A percentile compares a stretch with the other conserved stretches of the same genome.
phyloP scores from a whole-genome alignment of 2,797 vertebrate species.

The Linurgus olivaceus region DNA sequence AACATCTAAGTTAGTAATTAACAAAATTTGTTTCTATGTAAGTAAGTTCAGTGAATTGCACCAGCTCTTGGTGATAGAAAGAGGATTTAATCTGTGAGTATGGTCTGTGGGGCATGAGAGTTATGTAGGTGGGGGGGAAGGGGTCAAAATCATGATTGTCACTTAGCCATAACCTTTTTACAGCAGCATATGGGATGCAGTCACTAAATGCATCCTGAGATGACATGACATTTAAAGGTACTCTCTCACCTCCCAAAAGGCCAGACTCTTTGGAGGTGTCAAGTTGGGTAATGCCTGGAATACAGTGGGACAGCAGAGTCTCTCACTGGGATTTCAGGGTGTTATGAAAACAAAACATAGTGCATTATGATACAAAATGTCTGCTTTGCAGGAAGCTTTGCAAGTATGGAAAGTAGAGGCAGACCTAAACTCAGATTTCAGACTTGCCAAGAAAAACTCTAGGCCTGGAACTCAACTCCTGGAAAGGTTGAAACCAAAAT shows the following conservation, averaged over 20 bases:
- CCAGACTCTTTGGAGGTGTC: not conserved
- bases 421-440: conserved; percentile 8
- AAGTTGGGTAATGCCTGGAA: not conserved
- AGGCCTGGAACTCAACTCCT: not conserved
- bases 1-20: conserved; percentile 41
- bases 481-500: conserved; percentile 17
- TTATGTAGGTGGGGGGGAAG: not conserved
- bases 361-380: not conserved
- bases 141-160: not conserved
- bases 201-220: not conserved
- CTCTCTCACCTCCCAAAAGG: not conserved
- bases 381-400: not conserved
- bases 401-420: not conserved
- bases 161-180: not conserved
- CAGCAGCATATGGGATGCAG: not conserved
- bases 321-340: not conserved
- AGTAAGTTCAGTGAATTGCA: not conserved
- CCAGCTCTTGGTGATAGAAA: not conserved
- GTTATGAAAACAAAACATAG: not conserved
- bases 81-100: not conserved
- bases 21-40: not conserved
- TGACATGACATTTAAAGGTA: not conserved
- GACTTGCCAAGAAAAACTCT: conserved; percentile 1
- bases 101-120: not conserved
- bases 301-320: not conserved